Conservation (phyloP, 2,888 invertebrate genomes). For the Cephus pygmeus region DNA sequence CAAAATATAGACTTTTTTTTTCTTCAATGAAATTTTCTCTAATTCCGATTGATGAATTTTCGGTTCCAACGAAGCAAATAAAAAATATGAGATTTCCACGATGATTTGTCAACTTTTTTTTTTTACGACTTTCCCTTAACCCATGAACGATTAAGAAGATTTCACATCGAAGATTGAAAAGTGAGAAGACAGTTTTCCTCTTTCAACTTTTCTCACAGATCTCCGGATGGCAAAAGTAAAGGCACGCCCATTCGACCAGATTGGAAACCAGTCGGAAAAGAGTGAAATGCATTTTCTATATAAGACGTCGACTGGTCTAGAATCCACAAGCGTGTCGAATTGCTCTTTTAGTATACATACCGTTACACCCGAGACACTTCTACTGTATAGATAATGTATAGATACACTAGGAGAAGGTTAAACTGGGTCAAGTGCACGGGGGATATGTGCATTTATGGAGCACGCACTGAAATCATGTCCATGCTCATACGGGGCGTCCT, state of each 20-base stretch:
- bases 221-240: constrained; percentile 31
- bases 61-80: background rate
- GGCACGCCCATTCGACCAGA: constrained; percentile 29
- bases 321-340: constrained; percentile 1
- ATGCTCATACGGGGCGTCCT: constrained; percentile 20
- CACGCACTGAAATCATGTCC: constrained; percentile 31
- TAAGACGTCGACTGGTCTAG: background rate
- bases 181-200: constrained; percentile 45
- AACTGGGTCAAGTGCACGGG: constrained; percentile 50
- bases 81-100: background rate
- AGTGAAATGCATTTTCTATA: constrained; percentile 44
- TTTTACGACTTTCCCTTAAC: constrained; percentile 1
- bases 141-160: background rate
- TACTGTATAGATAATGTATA: background rate
- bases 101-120: background rate
- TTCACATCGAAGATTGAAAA: constrained; percentile 20
- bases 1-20: background rate
- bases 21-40: background rate
- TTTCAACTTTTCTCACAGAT: constrained; percentile 18
- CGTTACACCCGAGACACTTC: background rate
- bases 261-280: constrained; percentile 44
- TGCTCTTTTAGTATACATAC: background rate
- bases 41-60: background rate
- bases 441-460: constrained; percentile 15
- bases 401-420: constrained; percentile 2